Percentiles rank a stretch among this genome's conserved stretches.
phyloP scores from a whole-genome alignment of 2,888 invertebrate species.

The Zygogramma bicolorata region DNA sequence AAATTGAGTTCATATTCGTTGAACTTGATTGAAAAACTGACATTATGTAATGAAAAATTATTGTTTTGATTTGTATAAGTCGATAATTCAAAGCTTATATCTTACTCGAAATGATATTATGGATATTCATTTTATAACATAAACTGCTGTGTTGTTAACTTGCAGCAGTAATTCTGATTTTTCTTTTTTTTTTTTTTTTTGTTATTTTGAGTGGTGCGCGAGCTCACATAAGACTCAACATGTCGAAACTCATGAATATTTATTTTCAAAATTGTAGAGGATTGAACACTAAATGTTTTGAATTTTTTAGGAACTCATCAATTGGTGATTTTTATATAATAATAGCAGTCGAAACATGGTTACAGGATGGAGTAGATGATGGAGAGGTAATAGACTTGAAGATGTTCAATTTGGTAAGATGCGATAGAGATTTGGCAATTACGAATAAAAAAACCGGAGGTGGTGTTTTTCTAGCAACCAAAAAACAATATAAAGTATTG shows the following conservation, averaged over 20 bases:
- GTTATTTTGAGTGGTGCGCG: neutral
- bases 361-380: conserved; percentile 15
- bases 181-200: no score
- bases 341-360: neutral
- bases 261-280: no score
- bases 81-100: neutral
- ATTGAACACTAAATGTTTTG: neutral
- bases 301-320: neutral
- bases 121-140: neutral
- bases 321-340: neutral
- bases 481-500: neutral
- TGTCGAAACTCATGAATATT: no score
- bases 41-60: neutral
- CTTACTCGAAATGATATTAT: neutral
- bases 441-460: conserved; percentile 1
- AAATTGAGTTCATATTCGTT: neutral
- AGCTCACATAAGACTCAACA: neutral
- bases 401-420: conserved; percentile 12
- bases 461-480: neutral
- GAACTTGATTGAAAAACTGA: neutral
- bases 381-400: conserved; percentile 11
- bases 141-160: neutral
- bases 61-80: neutral
- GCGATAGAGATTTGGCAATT: neutral
- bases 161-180: neutral